Evolutionary conservation across 2,113 vertebrate species (phyloP).

Genomic region (Mobula birostris): DNA sequence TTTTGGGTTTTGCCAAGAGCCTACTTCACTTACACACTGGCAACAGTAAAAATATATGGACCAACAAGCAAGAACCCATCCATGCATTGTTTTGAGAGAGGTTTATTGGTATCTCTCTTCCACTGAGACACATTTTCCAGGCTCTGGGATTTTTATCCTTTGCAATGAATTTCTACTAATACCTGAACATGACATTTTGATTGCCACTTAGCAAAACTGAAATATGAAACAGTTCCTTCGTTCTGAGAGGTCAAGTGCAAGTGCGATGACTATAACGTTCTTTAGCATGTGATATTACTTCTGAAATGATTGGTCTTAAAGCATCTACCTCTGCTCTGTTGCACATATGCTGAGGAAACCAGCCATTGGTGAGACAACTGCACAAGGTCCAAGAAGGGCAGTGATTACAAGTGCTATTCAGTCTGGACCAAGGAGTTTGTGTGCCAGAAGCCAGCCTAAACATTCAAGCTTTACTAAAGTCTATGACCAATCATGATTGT

Average conservation of each 20-base stretch:
- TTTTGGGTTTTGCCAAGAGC: neutral
- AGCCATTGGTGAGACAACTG: neutral
- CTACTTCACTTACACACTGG: neutral
- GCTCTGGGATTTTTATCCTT: neutral
- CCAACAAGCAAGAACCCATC: neutral
- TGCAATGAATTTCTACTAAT: neutral
- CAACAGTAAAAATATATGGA: slow-evolving; percentile 3
- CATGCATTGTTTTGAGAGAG: neutral
- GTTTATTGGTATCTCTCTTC: neutral
- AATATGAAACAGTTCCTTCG: neutral
- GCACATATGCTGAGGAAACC: neutral
- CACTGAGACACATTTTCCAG: neutral
- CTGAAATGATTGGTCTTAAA: slow-evolving; percentile 16
- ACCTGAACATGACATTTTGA: neutral
- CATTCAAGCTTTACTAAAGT: slow-evolving; percentile 39
- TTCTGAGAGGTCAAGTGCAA: neutral
- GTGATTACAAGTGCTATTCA: slow-evolving; percentile 40
- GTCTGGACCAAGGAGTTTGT: slow-evolving; percentile 41
- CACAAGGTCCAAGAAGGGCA: slow-evolving; percentile 32
- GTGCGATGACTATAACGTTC: neutral
- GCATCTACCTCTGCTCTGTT: neutral
- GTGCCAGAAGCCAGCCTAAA: slow-evolving; percentile 37
- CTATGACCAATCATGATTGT: neutral
- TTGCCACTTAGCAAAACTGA: neutral
- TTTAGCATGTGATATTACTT: neutral